Evolutionary conservation across 2,888 invertebrate genomes (phyloP).

Genomic region (Rotaria macrura): DNA sequence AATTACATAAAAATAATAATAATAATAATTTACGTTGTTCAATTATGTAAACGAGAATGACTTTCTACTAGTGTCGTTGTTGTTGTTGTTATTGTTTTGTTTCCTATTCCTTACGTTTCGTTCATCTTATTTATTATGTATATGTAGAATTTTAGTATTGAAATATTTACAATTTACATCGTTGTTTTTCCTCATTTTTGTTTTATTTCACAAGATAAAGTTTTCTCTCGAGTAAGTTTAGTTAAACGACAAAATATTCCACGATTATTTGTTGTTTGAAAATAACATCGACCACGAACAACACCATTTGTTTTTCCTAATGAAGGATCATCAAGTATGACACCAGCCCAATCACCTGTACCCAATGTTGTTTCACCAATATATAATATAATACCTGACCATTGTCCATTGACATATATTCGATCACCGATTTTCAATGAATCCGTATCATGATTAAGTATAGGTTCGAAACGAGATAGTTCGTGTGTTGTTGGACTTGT

Average conservation of each 20-base stretch:
- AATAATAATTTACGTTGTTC: not conserved
- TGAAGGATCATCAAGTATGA: not conserved
- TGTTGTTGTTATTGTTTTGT: too few relatives aligned
- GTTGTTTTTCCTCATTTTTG: not conserved
- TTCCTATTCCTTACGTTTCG: too few relatives aligned
- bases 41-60: not conserved
- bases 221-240: conserved; percentile 5
- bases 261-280: conserved; percentile 5
- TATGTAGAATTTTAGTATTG: not conserved
- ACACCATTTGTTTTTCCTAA: not conserved
- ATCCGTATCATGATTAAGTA: conserved; percentile 7
- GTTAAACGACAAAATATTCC: conserved; percentile 18
- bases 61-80: not conserved
- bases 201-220: not conserved
- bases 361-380: conserved; percentile 21
- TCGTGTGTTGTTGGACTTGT: not conserved
- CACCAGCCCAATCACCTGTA: not conserved
- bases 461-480: not conserved
- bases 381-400: conserved; percentile 8
- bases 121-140: not conserved
- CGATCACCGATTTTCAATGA: conserved; percentile 16
- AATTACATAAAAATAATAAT: not conserved
- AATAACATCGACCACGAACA: conserved; percentile 1
- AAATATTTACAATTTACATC: not conserved
- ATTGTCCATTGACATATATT: conserved; percentile 9